Percentiles rank a stretch among this genome's conserved stretches.
Conservation (phyloP, 2,888 invertebrate genomes). For the Limenitis camilla region DNA sequence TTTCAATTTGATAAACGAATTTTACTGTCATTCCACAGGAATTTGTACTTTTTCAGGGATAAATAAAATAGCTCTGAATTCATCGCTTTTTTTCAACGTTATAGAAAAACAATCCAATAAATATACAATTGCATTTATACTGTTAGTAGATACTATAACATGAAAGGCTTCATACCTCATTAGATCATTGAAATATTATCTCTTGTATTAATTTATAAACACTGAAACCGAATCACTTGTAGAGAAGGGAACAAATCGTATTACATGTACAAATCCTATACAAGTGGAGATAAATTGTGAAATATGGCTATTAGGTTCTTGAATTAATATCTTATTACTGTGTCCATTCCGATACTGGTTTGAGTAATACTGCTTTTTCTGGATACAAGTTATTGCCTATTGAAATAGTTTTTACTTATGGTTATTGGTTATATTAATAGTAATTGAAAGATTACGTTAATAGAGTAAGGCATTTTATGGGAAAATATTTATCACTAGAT, state of each 20-base stretch:
- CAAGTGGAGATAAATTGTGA: slow-evolving; percentile 12
- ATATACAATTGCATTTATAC: neutral
- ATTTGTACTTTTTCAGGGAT: too few species aligned
- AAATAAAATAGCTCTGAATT: too few species aligned
- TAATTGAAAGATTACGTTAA: too few species aligned
- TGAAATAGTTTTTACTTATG: too few species aligned
- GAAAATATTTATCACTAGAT: too few species aligned
- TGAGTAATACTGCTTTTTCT: slow-evolving; percentile 6
- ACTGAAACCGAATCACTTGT: slow-evolving; percentile 5
- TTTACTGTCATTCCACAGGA: too few species aligned
- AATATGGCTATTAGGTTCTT: slow-evolving; percentile 9
- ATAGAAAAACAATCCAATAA: neutral
- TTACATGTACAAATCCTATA: slow-evolving; percentile 11
- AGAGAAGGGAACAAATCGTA: slow-evolving; percentile 9
- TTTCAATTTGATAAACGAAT: too few species aligned
- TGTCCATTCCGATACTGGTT: slow-evolving; percentile 2
- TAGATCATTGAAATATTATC: slow-evolving; percentile 7
- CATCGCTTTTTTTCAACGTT: too few species aligned
- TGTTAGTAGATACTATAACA: neutral
- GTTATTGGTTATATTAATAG: too few species aligned
- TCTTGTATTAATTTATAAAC: slow-evolving; percentile 3
- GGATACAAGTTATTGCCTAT: slow-evolving; percentile 3
- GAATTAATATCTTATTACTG: slow-evolving; percentile 13
- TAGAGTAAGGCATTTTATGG: too few species aligned
- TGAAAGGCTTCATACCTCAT: neutral